Conservation (phyloP, 1,140 invertebrate species). For the Pseudomyrmex cubaensis region DNA sequence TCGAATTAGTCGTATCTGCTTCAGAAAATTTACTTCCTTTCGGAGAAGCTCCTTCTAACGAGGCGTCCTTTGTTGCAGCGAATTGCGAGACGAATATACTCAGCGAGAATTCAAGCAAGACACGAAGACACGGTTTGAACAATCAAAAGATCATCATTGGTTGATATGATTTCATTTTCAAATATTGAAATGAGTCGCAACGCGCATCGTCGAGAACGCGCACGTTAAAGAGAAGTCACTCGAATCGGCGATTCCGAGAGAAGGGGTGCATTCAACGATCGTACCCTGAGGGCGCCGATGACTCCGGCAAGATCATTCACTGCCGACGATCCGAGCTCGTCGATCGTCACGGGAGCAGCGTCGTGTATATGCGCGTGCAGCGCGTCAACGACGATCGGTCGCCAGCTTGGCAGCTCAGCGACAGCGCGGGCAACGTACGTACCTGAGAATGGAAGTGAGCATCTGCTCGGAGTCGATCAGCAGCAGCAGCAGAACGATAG, state of each 20-base stretch:
- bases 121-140: neutral
- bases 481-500: constrained; percentile 41
- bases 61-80: constrained; percentile 37
- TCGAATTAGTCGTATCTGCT: constrained; percentile 1
- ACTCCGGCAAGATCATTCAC: constrained; percentile 52
- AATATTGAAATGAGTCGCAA: neutral
- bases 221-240: neutral
- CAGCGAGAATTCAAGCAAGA: neutral
- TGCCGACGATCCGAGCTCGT: constrained; percentile 60
- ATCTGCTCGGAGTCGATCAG: constrained; percentile 51
- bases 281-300: constrained; percentile 63
- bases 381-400: constrained; percentile 46
- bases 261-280: neutral
- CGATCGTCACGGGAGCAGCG: constrained; percentile 48
- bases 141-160: neutral
- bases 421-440: constrained; percentile 43
- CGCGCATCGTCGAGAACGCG: neutral
- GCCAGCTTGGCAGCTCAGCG: constrained; percentile 55
- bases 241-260: constrained; percentile 12
- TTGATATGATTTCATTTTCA: neutral
- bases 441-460: constrained; percentile 77
- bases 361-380: constrained; percentile 35
- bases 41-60: constrained; percentile 6
- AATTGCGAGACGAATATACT: neutral
- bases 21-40: neutral